Percentiles rank a stretch among this genome's conserved stretches.
Conservation (phyloP, 2,113 vertebrate genomes). For the Cranoglanis bouderius region DNA sequence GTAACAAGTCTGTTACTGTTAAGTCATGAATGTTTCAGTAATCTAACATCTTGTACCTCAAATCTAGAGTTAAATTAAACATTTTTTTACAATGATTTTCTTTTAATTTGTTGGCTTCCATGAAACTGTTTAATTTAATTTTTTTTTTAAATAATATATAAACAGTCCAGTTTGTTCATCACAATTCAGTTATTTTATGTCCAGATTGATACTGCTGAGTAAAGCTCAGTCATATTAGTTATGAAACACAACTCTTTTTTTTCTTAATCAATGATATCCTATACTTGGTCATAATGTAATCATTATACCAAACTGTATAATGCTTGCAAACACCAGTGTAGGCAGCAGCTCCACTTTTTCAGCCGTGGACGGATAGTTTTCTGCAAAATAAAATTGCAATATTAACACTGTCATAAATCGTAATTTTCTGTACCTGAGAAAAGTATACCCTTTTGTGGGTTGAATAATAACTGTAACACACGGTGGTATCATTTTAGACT, state of each 20-base stretch:
- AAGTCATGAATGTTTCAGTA: not conserved
- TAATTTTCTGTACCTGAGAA: not conserved
- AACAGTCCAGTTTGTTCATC: not conserved
- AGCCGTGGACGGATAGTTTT: not conserved
- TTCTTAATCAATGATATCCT: too few relatives aligned
- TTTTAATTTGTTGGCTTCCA: not conserved
- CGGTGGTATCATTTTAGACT: not conserved
- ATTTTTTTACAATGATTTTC: not conserved
- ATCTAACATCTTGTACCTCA: not conserved
- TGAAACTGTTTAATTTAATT: not conserved
- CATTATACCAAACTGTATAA: constrained; percentile 5
- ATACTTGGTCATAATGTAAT: not conserved
- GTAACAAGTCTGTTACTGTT: not conserved
- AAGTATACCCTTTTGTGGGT: not conserved
- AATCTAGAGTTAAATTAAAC: not conserved
- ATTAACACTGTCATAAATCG: not conserved
- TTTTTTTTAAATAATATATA: not conserved
- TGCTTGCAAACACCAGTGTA: not conserved
- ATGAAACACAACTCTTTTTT: not conserved
- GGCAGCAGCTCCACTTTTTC: constrained; percentile 9
- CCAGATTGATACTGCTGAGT: not conserved
- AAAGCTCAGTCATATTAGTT: not conserved
- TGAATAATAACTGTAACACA: not conserved
- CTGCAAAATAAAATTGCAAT: not conserved
- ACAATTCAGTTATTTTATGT: not conserved